Base-by-base conservation (phyloP, 2,113 vertebrate species). In the Hydrolagus affinis region DNA sequence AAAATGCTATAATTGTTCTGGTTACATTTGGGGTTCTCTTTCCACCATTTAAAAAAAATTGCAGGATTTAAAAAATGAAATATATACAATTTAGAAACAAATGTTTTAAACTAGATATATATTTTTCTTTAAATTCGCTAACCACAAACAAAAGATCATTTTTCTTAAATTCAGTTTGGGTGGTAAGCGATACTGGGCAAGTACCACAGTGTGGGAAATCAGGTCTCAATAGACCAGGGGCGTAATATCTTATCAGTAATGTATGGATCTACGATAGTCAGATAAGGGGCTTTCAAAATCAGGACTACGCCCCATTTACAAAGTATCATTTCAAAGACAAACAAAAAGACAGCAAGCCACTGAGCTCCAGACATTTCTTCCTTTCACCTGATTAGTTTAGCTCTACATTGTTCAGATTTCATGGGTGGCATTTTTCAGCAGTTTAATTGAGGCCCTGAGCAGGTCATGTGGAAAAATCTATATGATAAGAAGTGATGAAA, bases 211-310 rank as follows among this genome's bases (percentile, higher is more conserved):
- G 78, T 83, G 78, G 28, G 78, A 83, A 83, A 83, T 25, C 11
- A 64, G 28, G 78, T 68, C 60, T 83, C 60, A 68, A 3, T 23
- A 60, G 78, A 32, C 25, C 14, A 11, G 77, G 66, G 28, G 62
- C 62, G 66, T 28, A 83, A 15, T 64, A 83, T 83, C 78, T 83
- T 83, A 83, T 83, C 78, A 83, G 32, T 64, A 30, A 8, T 83
- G 62, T 68, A 68, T 83, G 78, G 78, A 66, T 7, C 62, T 15
- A 66, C 10, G 59, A 60, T 60, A 64, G 78, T 83, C 28, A 83
- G 78, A 83, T 83, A 83, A 83, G 78, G 64, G 23, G 62, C 8
- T 83, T 83, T 25, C 78, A 30, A 83, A 80, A 66, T 83, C 28
- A 66, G 62, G 60, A 66, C 78, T 66, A 68, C 60, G 66, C 78